Conservation (phyloP, 1,140 invertebrate genomes). For the Uloborus diversus region DNA sequence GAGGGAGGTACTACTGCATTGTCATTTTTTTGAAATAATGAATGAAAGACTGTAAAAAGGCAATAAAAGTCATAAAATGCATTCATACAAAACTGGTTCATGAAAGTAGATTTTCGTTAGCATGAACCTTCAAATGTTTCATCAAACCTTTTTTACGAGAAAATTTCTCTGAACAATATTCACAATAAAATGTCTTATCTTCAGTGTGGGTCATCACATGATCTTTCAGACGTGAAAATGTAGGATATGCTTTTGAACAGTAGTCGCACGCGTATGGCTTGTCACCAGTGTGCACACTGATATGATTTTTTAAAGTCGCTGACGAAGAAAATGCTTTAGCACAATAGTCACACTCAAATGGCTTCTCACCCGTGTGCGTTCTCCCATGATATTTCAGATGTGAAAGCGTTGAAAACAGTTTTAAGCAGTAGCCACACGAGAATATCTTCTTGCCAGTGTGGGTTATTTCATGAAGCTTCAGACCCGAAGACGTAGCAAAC, state of each 20-base stretch:
- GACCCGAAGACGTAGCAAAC: not conserved
- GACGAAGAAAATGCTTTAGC: not conserved
- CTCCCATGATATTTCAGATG: not conserved
- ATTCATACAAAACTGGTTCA: not conserved
- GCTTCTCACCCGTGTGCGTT: not conserved
- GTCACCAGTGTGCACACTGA: not conserved
- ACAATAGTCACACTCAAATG: not conserved
- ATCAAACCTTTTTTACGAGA: not conserved
- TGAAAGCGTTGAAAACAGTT: not conserved
- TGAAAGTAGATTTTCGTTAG: not conserved
- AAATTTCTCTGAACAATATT: not conserved
- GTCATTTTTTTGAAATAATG: too few species aligned
- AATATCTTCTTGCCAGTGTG: not conserved
- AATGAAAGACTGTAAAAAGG: too few species aligned
- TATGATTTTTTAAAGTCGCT: not conserved
- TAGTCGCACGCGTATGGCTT: not conserved
- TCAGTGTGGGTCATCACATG: not conserved
- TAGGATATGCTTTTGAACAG: not conserved
- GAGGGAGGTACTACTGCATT: too few species aligned
- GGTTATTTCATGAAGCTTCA: not conserved
- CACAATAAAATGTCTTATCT: not conserved
- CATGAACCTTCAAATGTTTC: not conserved
- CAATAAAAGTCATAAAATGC: too few species aligned
- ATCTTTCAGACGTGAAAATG: not conserved
- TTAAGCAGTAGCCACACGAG: not conserved